Base-by-base conservation (phyloP, 2,113 vertebrate genomes). In the Circaetus gallicus region DNA sequence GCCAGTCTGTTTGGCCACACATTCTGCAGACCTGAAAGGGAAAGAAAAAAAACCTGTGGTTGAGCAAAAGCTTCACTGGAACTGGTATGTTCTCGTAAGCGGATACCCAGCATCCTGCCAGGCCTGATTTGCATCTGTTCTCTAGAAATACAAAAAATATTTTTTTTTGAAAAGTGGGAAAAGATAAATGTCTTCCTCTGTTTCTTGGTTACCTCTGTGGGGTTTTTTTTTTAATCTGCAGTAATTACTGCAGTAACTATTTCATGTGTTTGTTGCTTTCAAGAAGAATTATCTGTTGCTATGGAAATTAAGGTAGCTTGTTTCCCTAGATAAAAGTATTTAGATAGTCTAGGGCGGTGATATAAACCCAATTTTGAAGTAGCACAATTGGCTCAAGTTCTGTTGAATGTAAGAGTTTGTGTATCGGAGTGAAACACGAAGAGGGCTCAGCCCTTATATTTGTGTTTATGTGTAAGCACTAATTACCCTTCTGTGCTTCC, bases 1-100 rank as follows among this genome's bases (percentile, higher is more conserved):
- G 10, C 49, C 3, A 0, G 18, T 2, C 21, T 25, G 11, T 1
- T 12, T 6, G 34, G 43, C 19, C 36, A 5, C 1, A 0, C 0
- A 2, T 7, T n/a, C 34, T 69, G 28, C 63, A 67, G n/a, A 7
- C 10, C 49, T 36, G 11, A 0, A 5, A 16, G 21, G 62, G 67
- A 42, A 58, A 50, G 31, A 4, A 55, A 31, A 28, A 10, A 28
- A 14, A 8, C 4, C 8, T 9, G 84, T 4, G 72, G 56, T 34
- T 71, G 43, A 56, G 82, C 55, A n/a, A n/a, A 5, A 49, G 7
- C 55, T 83, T 36, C 6, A 0, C 28, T 43, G 56, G 55, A n/a
- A 11, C 13, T 22, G 50, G 4, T 4, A 0, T 0, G 0, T 45
- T 55, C 18, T 32, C 3, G 2, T 62, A 14, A 71, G 69, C 50